Evolutionary conservation across 2,888 invertebrate genomes (phyloP), one percentile per base, ranked within the genome.

Genomic region (Augiades crinisus): DNA sequence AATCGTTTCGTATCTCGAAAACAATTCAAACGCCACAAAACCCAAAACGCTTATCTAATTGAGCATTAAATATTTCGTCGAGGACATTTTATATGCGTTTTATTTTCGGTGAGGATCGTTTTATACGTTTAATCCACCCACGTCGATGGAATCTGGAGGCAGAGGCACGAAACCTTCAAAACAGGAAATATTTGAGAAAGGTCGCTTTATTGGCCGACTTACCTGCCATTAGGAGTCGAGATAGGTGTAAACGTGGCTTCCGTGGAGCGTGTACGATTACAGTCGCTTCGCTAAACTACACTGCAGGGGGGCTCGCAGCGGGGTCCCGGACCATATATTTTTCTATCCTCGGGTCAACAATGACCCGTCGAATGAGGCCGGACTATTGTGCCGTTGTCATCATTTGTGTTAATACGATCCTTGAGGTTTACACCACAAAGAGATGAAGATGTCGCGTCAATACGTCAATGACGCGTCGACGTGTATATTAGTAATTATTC

Each of bases 21-120:
- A 87, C 85, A 83, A 85, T 85, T 82, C 81, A 75, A 82, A 80
- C 80, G 76, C 77, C 78, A 83, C 82, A 79, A 81, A 86, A 82
- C 79, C 81, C 75, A 85, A 84, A 87, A 83, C 82, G 83, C 82
- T 86, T 87, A 87, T 86, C 86, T 87, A 88, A 87, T 87, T 88
- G 85, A 87, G 86, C 81, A 85, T 87, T 86, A 87, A 87, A 85
- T 84, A 87, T 84, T 85, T 89, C 88, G 78, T 84, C 84, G 87
- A 81, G 80, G 75, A 75, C 79, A 85, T 85, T 86, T 86, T 85
- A 85, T 87, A 81, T 83, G 77, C 70, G 78, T 80, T 88, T 86
- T 84, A 84, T 87, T 81, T 83, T 82, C 68, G 75, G 68, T 78
- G 74, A 73, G 73, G 72, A 78, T 78, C 79, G 80, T 83, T 85